Percentiles rank a stretch among this genome's conserved stretches.
phyloP scores from a whole-genome alignment of 2,888 invertebrate species.

The Drepana falcataria region DNA sequence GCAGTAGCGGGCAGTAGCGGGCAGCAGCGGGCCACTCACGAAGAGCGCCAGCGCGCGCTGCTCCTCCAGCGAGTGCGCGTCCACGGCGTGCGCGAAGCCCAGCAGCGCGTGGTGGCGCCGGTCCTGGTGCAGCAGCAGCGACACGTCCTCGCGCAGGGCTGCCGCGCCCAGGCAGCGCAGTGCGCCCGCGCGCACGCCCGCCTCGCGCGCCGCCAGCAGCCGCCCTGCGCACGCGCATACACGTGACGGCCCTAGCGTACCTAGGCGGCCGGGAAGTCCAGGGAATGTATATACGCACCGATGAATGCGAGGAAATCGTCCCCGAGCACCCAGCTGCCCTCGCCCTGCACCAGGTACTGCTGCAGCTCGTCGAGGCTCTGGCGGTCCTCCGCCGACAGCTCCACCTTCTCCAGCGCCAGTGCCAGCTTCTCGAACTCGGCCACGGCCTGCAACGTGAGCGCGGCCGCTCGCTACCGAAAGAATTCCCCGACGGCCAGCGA shows the following conservation, averaged over 20 bases:
- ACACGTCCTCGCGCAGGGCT: constrained; percentile 92
- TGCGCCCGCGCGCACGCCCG: constrained; percentile 80
- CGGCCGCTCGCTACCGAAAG: too few relatives aligned
- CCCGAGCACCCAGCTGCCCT: constrained; percentile 95
- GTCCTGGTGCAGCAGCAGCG: constrained; percentile 93
- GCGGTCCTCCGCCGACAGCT: constrained; percentile 86
- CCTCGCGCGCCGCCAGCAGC: constrained; percentile 65
- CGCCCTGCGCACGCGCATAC: constrained; percentile 24
- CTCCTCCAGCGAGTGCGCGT: constrained; percentile 84
- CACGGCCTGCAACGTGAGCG: constrained; percentile 70
- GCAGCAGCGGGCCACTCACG: constrained; percentile 73
- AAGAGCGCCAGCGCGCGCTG: constrained; percentile 89
- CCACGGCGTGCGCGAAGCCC: constrained; percentile 90
- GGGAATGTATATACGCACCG: constrained; percentile 59
- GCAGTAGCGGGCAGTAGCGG: neutral
- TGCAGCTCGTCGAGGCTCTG: constrained; percentile 89
- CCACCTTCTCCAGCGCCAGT: constrained; percentile 81
- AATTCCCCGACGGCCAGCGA: too few relatives aligned
- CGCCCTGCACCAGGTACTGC: constrained; percentile 92
- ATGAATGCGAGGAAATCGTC: constrained; percentile 92
- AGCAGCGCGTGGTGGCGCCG: constrained; percentile 92
- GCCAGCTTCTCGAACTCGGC: constrained; percentile 86
- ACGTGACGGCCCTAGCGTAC: neutral
- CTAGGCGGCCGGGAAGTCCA: neutral
- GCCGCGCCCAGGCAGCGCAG: constrained; percentile 86